Percentiles rank a stretch among this genome's conserved stretches.
Conservation (phyloP, 2,888 invertebrate genomes). For the Lymantria dispar region DNA sequence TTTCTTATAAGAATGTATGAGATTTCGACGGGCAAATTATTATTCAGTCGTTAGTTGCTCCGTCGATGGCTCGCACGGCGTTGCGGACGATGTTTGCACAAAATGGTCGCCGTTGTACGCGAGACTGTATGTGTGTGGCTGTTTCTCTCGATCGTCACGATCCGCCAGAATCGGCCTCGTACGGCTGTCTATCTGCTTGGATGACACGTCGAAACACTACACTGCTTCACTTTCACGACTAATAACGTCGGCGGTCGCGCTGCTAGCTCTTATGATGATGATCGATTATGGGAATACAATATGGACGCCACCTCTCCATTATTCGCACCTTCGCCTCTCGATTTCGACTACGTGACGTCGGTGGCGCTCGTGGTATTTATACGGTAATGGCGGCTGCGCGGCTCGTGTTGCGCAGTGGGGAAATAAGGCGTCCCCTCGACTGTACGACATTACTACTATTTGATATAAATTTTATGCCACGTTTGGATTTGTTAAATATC, state of each 20-base stretch:
- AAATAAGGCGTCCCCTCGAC: constrained; percentile 51
- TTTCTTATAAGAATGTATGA: constrained; percentile 9
- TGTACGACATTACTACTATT: not conserved
- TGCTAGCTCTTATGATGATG: constrained; percentile 73
- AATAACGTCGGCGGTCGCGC: constrained; percentile 68
- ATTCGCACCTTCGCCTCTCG: constrained; percentile 77
- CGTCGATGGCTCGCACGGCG: constrained; percentile 30
- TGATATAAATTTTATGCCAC: not conserved
- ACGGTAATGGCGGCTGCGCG: constrained; percentile 69
- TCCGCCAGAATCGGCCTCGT: constrained; percentile 65
- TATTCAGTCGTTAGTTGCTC: constrained; percentile 29
- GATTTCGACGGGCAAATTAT: constrained; percentile 23
- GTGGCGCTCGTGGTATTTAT: constrained; percentile 64
- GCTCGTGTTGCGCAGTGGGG: constrained; percentile 63
- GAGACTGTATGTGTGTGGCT: constrained; percentile 46
- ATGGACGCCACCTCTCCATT: constrained; percentile 78
- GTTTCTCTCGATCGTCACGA: constrained; percentile 30
- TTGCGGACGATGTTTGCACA: constrained; percentile 56
- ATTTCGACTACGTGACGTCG: constrained; percentile 77
- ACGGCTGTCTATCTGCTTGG: constrained; percentile 73
- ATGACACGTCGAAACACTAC: constrained; percentile 80
- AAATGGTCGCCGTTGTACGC: constrained; percentile 62
- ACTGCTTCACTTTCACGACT: constrained; percentile 74
- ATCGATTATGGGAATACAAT: constrained; percentile 70
- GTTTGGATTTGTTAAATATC: too few species aligned